Evolutionary conservation across 2,888 invertebrate genomes (phyloP), one percentile per base, ranked within the genome.

Genomic region (Ernsta delagoae): DNA sequence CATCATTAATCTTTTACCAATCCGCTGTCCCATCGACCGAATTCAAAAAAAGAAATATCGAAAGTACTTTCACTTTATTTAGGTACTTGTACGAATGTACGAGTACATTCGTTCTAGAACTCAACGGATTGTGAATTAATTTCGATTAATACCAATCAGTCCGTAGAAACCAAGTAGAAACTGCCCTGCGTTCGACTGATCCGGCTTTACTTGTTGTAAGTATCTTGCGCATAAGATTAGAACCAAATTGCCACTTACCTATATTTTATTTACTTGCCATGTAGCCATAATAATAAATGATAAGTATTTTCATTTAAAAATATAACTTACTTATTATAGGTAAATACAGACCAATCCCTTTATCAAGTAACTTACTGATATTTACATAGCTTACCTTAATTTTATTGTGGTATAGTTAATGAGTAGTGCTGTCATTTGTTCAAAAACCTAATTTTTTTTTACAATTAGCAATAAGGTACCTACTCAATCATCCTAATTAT

Each of bases 1-100:
- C 79, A 74, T 78, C 78, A 79, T 86, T 84, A 83, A 82, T 83
- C 83, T 83, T 80, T 81, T 78, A 76, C 71, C 77, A 63, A 45
- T 67, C 63, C 64, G 71, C 41, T 59, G 65, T 59, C 67, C 61
- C 65, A 75, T 59, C 70, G 70, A 65, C 70, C 73, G 70, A 75
- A 72, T 74, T 73, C 68, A 4, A 36, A 36, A 68, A 69, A 75
- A 70, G 71, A 70, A 65, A 64, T 62, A 73, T 70, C 70, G 73
- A 75, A 74, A 73, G 73, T 73, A 75, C 74, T 76, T 75, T 75
- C 75, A 74, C 74, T 73, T 71, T 62, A 62, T 56, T 57, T 56
- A 56, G 67, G 57, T 61, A 45, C 48, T 24, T 36, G 39, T 24
- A 9, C 11, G 60, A 12, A 48, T 48, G 12, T 48, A 48, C 48